Conservation (phyloP, 2,113 vertebrate genomes). For the Proteles cristata region DNA sequence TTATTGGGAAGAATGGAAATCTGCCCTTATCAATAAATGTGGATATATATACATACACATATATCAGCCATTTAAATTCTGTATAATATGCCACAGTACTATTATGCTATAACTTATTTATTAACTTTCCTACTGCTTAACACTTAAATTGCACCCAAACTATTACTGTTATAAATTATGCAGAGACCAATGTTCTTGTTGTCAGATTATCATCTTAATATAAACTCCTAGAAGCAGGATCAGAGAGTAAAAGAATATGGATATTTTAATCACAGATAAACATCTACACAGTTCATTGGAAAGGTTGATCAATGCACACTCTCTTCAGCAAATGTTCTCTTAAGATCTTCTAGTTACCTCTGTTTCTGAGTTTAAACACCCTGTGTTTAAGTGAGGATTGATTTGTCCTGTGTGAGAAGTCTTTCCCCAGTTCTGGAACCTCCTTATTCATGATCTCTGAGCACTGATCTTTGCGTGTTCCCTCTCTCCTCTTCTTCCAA, state of each 20-base stretch:
- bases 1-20: background rate
- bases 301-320: background rate
- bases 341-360: background rate
- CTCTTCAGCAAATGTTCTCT: background rate
- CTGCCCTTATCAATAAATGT: background rate
- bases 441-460: background rate
- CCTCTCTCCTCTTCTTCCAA: background rate
- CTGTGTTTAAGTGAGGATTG: background rate
- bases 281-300: background rate
- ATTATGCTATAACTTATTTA: background rate
- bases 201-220: background rate
- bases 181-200: background rate
- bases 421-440: background rate
- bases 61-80: background rate
- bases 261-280: background rate
- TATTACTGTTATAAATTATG: background rate
- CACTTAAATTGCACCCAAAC: background rate
- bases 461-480: background rate
- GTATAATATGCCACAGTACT: background rate
- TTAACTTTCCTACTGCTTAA: background rate
- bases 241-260: background rate
- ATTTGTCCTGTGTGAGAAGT: background rate
- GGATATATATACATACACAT: background rate
- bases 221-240: slow-evolving; percentile 5
- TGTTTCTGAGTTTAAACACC: background rate